Conservation (phyloP, 2,113 vertebrate species). For the Pavo muticus region DNA sequence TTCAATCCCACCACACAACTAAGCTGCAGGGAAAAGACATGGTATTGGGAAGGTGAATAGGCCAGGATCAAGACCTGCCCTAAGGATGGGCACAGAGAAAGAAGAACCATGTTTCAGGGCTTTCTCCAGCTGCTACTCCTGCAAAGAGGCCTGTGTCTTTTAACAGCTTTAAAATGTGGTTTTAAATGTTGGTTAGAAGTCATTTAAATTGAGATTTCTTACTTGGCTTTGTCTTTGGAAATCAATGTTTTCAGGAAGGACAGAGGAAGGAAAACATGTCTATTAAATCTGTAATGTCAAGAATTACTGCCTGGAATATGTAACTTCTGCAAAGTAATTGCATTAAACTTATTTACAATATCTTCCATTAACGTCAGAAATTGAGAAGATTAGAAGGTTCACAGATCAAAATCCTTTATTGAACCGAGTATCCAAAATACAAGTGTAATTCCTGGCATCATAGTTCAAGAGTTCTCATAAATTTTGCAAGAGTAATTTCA, state of each 20-base stretch:
- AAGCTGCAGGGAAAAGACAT: background rate
- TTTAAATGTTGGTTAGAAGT: background rate
- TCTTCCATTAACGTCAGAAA: background rate
- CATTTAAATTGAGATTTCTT: background rate
- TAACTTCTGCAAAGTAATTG: background rate
- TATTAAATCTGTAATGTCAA: background rate
- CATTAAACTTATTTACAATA: background rate
- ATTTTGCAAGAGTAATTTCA: background rate
- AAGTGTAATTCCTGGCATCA: background rate
- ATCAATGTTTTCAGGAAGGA: background rate
- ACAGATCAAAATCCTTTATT: background rate
- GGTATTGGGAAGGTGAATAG: rapidly evolving
- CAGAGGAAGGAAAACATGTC: background rate
- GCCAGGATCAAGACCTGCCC: background rate
- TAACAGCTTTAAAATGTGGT: background rate
- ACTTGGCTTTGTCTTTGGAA: background rate
- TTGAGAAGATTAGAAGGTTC: background rate
- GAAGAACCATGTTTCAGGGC: background rate
- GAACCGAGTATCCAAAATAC: background rate
- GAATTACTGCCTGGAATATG: background rate
- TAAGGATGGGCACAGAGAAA: background rate
- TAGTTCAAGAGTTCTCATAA: background rate
- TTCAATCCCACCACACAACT: background rate
- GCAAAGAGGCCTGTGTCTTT: background rate
- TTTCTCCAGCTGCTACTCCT: background rate